Conservation (phyloP, 2,113 vertebrate genomes). For the Scolopax mira region DNA sequence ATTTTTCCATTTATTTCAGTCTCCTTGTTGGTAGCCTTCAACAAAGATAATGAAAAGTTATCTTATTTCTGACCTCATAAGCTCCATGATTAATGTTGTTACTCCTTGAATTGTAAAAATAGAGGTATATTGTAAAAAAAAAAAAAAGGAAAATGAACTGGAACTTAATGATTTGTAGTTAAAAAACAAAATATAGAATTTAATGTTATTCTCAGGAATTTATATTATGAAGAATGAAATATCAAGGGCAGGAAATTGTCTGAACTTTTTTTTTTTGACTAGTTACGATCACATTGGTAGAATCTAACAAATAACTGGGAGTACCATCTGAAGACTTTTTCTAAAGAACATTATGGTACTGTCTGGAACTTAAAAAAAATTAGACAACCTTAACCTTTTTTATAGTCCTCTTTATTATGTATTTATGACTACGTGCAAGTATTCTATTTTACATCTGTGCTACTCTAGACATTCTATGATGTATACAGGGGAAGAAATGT, state of each 20-base stretch:
- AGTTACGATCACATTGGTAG: not conserved
- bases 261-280: not conserved
- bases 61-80: not conserved
- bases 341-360: not conserved
- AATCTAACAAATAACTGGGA: not conserved
- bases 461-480: not conserved
- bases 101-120: not conserved
- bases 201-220: not conserved
- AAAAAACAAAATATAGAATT: not conserved
- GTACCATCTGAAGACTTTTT: not conserved
- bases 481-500: not conserved
- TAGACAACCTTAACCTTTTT: not conserved
- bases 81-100: not conserved
- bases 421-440: not conserved
- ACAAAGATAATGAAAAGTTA: not conserved
- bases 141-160: not conserved
- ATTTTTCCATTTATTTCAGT: not conserved
- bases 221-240: not conserved
- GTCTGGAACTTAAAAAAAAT: not conserved
- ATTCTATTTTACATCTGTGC: not conserved
- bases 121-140: not conserved
- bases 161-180: constrained; percentile 13
- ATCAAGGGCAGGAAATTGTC: not conserved
- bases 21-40: not conserved
- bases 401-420: not conserved